Percentiles rank a stretch among this genome's conserved stretches.
Conservation (phyloP, 2,888 invertebrate species). For the Cotesia congregata region DNA sequence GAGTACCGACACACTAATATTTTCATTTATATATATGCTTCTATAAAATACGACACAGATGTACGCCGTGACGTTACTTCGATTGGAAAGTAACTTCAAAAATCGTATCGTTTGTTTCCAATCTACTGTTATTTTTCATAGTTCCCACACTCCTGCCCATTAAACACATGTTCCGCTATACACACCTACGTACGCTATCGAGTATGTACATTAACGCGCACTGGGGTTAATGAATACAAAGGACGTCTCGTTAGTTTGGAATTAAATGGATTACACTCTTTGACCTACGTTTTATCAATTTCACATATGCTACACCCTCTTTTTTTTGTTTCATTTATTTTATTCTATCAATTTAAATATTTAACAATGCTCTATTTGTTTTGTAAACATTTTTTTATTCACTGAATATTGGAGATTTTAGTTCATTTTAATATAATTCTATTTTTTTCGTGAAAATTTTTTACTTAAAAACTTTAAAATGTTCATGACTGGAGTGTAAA, state of each 20-base stretch:
- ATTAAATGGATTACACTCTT: slow-evolving; percentile 60
- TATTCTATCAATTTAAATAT: neutral
- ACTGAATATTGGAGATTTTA: neutral
- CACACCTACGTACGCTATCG: slow-evolving; percentile 9
- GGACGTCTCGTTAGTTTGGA: slow-evolving; percentile 62
- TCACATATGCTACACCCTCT: neutral
- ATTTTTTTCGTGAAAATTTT: no score
- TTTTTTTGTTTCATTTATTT: slow-evolving; percentile 1
- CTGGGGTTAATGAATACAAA: slow-evolving; percentile 55
- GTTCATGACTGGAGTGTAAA: no score
- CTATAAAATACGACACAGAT: neutral
- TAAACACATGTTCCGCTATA: neutral
- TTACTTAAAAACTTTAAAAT: no score
- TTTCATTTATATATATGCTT: neutral
- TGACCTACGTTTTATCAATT: slow-evolving; percentile 1
- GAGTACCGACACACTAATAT: slow-evolving; percentile 1
- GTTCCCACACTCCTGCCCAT: neutral
- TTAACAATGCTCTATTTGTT: neutral
- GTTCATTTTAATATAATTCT: neutral
- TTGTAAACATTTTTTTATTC: slow-evolving; percentile 6
- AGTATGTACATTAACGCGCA: slow-evolving; percentile 39
- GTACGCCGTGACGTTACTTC: neutral
- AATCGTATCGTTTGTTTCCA: neutral
- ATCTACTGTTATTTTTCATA: neutral
- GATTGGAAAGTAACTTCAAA: slow-evolving; percentile 17